Base-by-base conservation (phyloP, 2,888 invertebrate species). In the Oscheius sp. region DNA sequence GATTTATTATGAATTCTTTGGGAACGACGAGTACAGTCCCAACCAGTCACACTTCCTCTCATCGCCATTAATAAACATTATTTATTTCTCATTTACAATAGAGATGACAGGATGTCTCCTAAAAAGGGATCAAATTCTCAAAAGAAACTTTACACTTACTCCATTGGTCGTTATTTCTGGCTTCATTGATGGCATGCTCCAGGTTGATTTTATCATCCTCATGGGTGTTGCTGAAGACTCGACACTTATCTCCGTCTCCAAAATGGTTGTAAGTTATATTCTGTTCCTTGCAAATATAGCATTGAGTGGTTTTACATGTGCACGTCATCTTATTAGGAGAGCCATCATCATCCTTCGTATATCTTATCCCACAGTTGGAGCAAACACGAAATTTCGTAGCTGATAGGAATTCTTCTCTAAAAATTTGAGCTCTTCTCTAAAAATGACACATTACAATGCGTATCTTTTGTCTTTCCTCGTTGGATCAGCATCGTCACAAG, bases 281-380 rank as follows among this genome's bases (percentile, higher is more conserved):
- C 10, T 89, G 88, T 75, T 88, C 72, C 34, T 89, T 87, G 78
- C 91, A 91, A 10, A 90, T 82, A 71, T 91, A 91, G 76, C 91
- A 91, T 89, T 90, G 90, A 12, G 73, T 76, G 3, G 89, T 89
- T 0, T 90, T 90, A 81, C 91, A 91, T 0, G 84, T 70, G 76
- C 91, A 91, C 0, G 87, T 88, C 88, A 91, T 90, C 78, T 89
- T 89, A 76, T 91, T 91, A 79, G 91, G 91, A 12, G 42, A 42
- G 3, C 12, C 17, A n/a, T 29, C 52, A 8, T 52, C 27, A 3
- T 23, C 52, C 52, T 52, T 52, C 27, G 52, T 29, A 27, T 27
- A 52, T 23, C 27, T 29, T 15, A 25, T 29, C 10, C 31, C 17
- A 17, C 52, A 52, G 8, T 17, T 8, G 12, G 27, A 8, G 10